Evolutionary conservation across 2,113 vertebrate genomes (phyloP).

Genomic region (Chloropsis hardwickii): DNA sequence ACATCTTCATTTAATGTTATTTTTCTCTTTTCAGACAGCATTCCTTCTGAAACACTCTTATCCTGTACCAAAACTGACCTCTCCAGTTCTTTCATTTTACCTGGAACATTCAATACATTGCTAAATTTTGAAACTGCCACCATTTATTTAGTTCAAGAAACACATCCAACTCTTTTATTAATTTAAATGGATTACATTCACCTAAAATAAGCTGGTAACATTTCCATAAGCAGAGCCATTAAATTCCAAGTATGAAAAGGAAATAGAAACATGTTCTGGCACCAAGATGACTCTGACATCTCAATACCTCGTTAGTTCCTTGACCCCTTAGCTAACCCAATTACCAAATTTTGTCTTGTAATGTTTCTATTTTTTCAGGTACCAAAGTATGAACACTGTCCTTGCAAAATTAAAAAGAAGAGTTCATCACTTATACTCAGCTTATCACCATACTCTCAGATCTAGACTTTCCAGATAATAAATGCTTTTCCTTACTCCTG

Average conservation of each 20-base stretch:
- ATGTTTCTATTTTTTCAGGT: rapidly evolving
- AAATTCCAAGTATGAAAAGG: neutral
- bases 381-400: neutral
- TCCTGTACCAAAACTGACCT: neutral
- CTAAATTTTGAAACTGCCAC: neutral
- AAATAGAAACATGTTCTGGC: neutral
- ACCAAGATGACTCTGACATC: neutral
- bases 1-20: slow-evolving; percentile 63
- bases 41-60: neutral
- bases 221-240: neutral
- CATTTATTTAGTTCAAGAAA: neutral
- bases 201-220: neutral
- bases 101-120: neutral
- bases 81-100: slow-evolving; percentile 33
- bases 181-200: neutral
- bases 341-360: neutral
- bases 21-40: neutral
- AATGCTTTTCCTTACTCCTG: neutral
- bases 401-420: neutral
- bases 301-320: neutral
- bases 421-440: neutral
- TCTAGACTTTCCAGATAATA: neutral
- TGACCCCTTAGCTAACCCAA: neutral
- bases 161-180: neutral
- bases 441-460: neutral